Base-by-base conservation (phyloP, 64 coral and sea anemone genomes). In the Montipora foliosa region DNA sequence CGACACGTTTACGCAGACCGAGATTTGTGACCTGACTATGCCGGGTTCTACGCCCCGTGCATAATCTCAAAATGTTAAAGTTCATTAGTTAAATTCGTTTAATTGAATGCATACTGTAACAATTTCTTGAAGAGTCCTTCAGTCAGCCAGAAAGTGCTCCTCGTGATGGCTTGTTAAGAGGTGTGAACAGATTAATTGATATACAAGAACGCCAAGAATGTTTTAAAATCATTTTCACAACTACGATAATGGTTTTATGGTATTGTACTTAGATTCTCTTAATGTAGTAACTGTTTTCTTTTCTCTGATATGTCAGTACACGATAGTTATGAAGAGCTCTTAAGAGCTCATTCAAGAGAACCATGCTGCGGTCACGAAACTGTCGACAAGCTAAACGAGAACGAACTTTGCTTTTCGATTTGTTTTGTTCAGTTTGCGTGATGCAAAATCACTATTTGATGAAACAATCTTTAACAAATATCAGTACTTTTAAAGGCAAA, bases 121-220 rank as follows among this genome's bases (percentile, higher is more conserved):
- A 55, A 55, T 10, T 55, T 55, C 10, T 55, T 55, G 52, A 7
- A 5, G 10, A 55, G 10, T 55, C 52, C 37, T 37, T 37, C 37
- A 37, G 37, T 37, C 61, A 12, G 13, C 9, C 14, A 15, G 9
- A 11, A 64, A 64, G 61, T 64, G 61, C 61, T 19, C 13, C 3
- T 11, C 62, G 20, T 71, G 4, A 6, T 4, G 68, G 17, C 20
- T 10, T 10, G 5, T 0, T 49, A 15, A 19, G 19, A 8, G 76
- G 76, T 47, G 12, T 37, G 58, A 82, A 8, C 6, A 71, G 49
- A 22, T 50, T 49, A 86, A 72, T 48, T 70, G 8, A 50, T n/a
- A 37, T 37, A 71, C 44, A 49, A 72, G 67, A 86, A 86, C 50
- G 44, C 20, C 22, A 4, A 66, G 82, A 86, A 86, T 86, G 82